These are phyloP conservation scores for Butorides virescens DNA, from an alignment of 2,113 vertebrate species.

Conservation along the genomic window DNA sequence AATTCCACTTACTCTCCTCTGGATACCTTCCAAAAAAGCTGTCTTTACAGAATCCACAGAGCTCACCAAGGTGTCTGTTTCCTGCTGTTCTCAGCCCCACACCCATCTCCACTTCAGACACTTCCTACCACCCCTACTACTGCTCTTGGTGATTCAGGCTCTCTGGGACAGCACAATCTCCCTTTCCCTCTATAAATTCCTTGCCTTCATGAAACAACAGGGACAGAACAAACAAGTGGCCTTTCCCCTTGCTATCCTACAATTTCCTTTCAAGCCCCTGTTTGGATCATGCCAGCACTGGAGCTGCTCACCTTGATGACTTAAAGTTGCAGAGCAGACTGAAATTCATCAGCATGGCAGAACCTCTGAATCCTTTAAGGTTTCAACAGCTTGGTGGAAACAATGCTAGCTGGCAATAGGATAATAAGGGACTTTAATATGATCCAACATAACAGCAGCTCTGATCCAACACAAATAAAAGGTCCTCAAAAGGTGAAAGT, in stretches of 20 bases:
- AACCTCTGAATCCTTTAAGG: neutral
- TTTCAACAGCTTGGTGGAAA: neutral
- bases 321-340: neutral
- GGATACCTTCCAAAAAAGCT: neutral
- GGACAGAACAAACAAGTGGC: neutral
- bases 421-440: neutral
- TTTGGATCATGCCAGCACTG: neutral
- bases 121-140: neutral
- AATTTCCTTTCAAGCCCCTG: neutral
- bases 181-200: neutral
- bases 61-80: neutral
- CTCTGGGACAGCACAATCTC: neutral
- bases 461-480: neutral
- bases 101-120: neutral
- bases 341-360: neutral
- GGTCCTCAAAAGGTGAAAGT: neutral
- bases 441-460: accelerated
- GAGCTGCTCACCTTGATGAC: too few relatives aligned
- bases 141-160: neutral
- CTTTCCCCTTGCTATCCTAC: neutral
- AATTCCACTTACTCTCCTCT: neutral
- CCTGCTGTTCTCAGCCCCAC: neutral
- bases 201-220: neutral
- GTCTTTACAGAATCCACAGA: neutral
- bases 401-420: neutral